These are phyloP conservation scores for Etheostoma cragini DNA, from an alignment of 2,113 vertebrate species.

Conservation along the genomic window DNA sequence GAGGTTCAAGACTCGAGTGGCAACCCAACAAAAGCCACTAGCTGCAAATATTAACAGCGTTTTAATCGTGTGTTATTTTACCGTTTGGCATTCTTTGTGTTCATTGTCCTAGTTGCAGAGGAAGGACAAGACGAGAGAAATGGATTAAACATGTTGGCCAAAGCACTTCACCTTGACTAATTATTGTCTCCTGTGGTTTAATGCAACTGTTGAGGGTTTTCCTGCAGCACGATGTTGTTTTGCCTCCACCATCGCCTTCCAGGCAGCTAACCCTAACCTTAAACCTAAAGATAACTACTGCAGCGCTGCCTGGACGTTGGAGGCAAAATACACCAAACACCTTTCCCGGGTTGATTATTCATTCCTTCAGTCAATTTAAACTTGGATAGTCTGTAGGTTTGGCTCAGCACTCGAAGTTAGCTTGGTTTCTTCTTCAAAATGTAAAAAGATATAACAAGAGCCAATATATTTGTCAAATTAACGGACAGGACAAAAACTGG, in stretches of 20 bases:
- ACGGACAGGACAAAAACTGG: neutral
- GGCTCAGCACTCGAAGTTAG: neutral
- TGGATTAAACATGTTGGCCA: constrained; percentile 66
- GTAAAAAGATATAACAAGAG: neutral
- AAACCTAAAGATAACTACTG: too few species aligned
- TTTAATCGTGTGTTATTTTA: constrained; percentile 67
- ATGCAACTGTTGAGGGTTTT: neutral
- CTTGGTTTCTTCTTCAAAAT: neutral
- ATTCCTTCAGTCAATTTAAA: neutral
- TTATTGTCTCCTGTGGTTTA: constrained; percentile 10
- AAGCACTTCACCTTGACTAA: constrained; percentile 20
- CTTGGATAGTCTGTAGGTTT: neutral
- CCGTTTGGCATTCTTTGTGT: constrained; percentile 51
- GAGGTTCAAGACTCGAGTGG: constrained; percentile 11
- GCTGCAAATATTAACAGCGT: constrained; percentile 56
- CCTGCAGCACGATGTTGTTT: too few species aligned
- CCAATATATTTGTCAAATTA: neutral
- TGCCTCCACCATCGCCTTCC: too few species aligned
- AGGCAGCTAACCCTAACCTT: too few species aligned
- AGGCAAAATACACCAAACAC: too few species aligned
- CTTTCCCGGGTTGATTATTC: neutral
- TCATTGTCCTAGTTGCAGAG: constrained; percentile 59
- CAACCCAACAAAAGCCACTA: constrained; percentile 42
- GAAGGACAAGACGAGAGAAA: constrained; percentile 36
- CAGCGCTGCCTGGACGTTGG: too few species aligned